These are phyloP conservation scores for Cynocephalus volans DNA, from an alignment of 2,113 vertebrate genomes.

Conservation along the genomic window DNA sequence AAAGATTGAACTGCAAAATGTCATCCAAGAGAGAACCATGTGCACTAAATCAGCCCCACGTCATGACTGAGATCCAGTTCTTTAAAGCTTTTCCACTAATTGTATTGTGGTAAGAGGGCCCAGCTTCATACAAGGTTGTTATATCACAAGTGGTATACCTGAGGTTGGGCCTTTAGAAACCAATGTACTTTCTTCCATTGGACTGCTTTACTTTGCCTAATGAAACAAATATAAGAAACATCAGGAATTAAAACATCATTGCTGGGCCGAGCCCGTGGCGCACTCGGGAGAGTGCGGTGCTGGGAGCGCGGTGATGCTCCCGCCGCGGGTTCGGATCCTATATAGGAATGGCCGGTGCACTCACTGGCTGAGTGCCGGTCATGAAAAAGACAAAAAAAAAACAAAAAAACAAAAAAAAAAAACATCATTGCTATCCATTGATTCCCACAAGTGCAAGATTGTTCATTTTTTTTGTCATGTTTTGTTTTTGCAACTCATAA, in stretches of 20 bases:
- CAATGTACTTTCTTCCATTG: background rate
- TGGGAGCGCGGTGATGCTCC: no score
- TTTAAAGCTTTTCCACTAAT: background rate
- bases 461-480: background rate
- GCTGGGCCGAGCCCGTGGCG: no score
- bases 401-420: no score
- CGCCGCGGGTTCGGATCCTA: no score
- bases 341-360: no score
- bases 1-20: background rate
- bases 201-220: background rate
- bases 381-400: no score
- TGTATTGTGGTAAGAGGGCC: background rate
- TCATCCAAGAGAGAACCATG: background rate
- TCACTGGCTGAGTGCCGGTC: no score
- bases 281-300: no score
- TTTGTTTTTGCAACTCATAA: background rate
- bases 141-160: background rate
- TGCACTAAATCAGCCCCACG: fast-evolving
- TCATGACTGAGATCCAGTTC: background rate
- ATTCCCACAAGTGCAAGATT: background rate
- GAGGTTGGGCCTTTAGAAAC: background rate
- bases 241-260: background rate
- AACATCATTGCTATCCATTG: background rate
- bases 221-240: background rate
- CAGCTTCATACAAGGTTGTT: background rate